Percentiles rank a stretch among this genome's conserved stretches.
Conservation (phyloP, 2,797 vertebrate species). For the Coregonus ussuriensis region DNA sequence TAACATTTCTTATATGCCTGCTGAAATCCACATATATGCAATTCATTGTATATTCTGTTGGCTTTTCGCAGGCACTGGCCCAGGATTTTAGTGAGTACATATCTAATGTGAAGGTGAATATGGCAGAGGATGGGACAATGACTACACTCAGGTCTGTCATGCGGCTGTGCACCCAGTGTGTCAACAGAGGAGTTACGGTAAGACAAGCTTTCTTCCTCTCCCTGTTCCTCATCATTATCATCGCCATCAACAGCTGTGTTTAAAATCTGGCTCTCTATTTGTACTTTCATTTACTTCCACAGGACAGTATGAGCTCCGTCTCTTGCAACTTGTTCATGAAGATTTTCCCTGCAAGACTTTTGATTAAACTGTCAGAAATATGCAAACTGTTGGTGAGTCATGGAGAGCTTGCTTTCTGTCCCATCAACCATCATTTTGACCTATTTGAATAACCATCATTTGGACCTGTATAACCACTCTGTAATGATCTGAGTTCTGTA, state of each 20-base stretch:
- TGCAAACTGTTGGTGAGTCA: constrained; percentile 78
- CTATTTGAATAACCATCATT: not conserved
- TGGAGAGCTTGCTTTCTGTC: not conserved
- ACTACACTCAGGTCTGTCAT: constrained; percentile 77
- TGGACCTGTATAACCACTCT: not conserved
- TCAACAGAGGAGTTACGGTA: constrained; percentile 82
- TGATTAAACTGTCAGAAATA: constrained; percentile 87
- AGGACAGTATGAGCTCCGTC: constrained; percentile 62
- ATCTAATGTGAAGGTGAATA: constrained; percentile 80
- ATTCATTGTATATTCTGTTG: not conserved
- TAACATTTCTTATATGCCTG: not conserved
- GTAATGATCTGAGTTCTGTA: not conserved
- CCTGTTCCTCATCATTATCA: not conserved
- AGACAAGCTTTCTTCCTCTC: constrained; percentile 1
- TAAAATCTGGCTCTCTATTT: not conserved
- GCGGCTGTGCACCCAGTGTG: constrained; percentile 77
- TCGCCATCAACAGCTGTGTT: not conserved
- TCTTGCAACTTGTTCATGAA: constrained; percentile 80
- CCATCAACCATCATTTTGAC: not conserved
- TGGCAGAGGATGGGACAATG: constrained; percentile 80
- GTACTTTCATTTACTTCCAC: constrained; percentile 9
- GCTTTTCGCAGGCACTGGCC: constrained; percentile 77
- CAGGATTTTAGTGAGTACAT: constrained; percentile 85
- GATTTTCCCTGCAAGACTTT: constrained; percentile 83
- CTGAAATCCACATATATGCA: not conserved